phyloP scores from a whole-genome alignment of 2,113 vertebrate species.

The Choloepus hoffmanni region DNA sequence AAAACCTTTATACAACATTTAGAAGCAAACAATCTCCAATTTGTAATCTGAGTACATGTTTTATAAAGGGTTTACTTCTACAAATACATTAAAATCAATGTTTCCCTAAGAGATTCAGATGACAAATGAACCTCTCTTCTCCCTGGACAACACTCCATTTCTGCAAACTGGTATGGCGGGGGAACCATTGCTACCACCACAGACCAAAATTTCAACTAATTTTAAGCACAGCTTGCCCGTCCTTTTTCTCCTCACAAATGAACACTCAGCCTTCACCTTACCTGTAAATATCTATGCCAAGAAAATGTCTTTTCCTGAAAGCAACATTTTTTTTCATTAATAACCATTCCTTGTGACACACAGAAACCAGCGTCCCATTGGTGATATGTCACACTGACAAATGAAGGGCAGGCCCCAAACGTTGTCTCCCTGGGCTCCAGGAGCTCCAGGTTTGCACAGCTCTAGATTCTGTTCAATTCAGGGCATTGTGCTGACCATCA shows the following conservation, averaged over 20 bases:
- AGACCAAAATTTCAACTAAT: constrained; percentile 12
- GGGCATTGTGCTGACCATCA: not conserved
- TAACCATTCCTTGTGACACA: constrained; percentile 48
- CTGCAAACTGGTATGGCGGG: not conserved
- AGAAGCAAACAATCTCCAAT: not conserved
- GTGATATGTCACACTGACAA: not conserved
- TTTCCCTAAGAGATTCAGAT: not conserved
- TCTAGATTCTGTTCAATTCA: not conserved
- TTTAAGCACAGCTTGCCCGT: not conserved
- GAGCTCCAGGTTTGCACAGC: not conserved
- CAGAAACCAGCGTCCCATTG: not conserved
- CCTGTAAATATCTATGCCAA: constrained; percentile 14
- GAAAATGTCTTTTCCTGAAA: constrained; percentile 43
- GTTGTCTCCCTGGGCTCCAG: not conserved
- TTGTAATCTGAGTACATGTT: not conserved
- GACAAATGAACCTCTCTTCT: not conserved
- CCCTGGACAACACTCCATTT: not conserved
- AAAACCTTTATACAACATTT: not conserved
- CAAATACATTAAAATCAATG: not conserved
- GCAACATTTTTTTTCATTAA: constrained; percentile 4
- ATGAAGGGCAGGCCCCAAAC: not conserved
- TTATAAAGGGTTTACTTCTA: not conserved
- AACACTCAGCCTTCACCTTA: not conserved
- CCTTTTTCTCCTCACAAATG: not conserved
- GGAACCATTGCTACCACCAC: rapidly evolving